Evolutionary conservation across 2,797 vertebrate species (phyloP).

Genomic region (Leptatherina wallacei): DNA sequence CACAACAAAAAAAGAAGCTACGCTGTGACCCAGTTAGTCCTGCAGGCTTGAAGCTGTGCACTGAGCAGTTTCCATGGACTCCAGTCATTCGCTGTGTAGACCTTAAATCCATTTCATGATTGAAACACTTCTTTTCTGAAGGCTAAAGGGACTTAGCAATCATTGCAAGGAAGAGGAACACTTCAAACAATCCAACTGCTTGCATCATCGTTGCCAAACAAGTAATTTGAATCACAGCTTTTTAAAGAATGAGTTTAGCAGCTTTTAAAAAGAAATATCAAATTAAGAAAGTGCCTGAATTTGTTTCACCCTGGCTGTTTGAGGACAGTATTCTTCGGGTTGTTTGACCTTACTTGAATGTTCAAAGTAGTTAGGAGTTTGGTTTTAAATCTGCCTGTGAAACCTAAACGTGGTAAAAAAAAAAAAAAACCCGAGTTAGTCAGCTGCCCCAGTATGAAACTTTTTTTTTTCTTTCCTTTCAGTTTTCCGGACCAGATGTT

Average conservation of each 20-base stretch:
- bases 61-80: slow-evolving; percentile 40
- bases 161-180: slow-evolving; percentile 68
- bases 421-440: slow-evolving; percentile 62
- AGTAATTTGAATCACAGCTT: slow-evolving; percentile 87
- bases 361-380: slow-evolving; percentile 89
- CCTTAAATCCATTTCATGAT: slow-evolving; percentile 67
- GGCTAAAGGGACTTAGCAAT: slow-evolving; percentile 70
- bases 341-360: slow-evolving; percentile 97
- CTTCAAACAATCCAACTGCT: slow-evolving; percentile 64
- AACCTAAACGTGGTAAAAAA: slow-evolving; percentile 76
- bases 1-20: slow-evolving; percentile 32
- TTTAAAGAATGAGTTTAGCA: slow-evolving; percentile 71
- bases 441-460: slow-evolving; percentile 69
- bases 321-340: slow-evolving; percentile 87
- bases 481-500: slow-evolving; percentile 63
- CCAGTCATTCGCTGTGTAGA: slow-evolving; percentile 54
- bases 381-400: slow-evolving; percentile 88
- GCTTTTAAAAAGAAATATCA: slow-evolving; percentile 82
- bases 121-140: slow-evolving; percentile 63
- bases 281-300: slow-evolving; percentile 99
- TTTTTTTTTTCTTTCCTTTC: slow-evolving; percentile 35
- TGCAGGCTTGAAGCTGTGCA: slow-evolving; percentile 62
- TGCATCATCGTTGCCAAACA: slow-evolving; percentile 87
- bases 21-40: slow-evolving; percentile 67
- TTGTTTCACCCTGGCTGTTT: slow-evolving; percentile 92